Evolutionary conservation across 2,797 vertebrate genomes (phyloP), one percentile per base, ranked within the genome.

Genomic region (Hemibagrus guttatus): DNA sequence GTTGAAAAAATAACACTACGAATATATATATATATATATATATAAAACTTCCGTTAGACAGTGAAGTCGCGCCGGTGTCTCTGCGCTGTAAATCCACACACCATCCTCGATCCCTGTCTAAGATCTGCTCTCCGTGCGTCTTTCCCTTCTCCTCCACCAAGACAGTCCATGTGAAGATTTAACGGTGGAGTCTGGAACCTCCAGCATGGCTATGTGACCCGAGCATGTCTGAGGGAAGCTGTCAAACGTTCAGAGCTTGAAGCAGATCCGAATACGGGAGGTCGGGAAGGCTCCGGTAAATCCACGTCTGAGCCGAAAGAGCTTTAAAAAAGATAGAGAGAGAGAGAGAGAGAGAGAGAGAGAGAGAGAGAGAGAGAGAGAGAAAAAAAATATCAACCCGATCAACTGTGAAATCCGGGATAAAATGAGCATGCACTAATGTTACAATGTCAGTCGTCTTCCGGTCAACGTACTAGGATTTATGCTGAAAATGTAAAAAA

Each of bases 11-110:
- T 74, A 26, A 35, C 19, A 39, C 21, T 39, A 21, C 4, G 26
- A 49, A 49, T 16, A 39, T n/a, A n/a, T n/a, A n/a, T n/a, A n/a
- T n/a, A n/a, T n/a, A n/a, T n/a, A n/a, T n/a, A 3, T 2, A 23
- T 28, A 79, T 9, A 46, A 72, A 82, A 71, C 68, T 71, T 63
- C 64, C 79, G 68, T 74, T 86, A 82, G 81, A 68, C 63, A 8
- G 1, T 5, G n/a, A 56, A 56, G 92, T 92, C 87, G 91, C 89
- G 89, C 90, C 52, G 94, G 91, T 21, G 93, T 90, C 93, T 93
- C 87, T 86, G 91, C 81, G 85, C 91, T 90, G 89, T 92, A 96
- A 97, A 97, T 97, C 96, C 96, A 96, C 91, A 94, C 90, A 93
- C 74, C 84, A 95, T 93, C 94, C 95, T 92, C 89, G 93, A 95